Base-by-base conservation (phyloP, 2,888 invertebrate species). In the Epsilonema sp. region DNA sequence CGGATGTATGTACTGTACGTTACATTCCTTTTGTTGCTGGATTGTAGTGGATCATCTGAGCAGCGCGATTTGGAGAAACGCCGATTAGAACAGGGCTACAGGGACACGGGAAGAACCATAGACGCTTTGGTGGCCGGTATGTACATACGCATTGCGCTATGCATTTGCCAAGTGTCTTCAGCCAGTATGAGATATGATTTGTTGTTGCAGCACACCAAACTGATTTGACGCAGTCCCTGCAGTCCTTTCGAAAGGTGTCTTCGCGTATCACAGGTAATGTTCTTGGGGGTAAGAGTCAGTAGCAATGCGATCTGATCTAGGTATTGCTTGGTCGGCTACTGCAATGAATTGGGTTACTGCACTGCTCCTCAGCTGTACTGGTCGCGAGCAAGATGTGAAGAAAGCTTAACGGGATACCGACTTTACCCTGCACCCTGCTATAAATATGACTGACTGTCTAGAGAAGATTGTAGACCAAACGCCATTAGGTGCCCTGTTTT, bases 71-170 rank as follows among this genome's bases (percentile, higher is more conserved):
- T 83, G 59, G 90, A 90, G 68, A 86, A 89, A 61, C 79, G 80
- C 0, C 84, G 87, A 63, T 74, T 94, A 44, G 90, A 94, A 67
- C 81, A 82, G 56, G 89, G 89, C 62, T 92, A 82, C 64, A 82
- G 82, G 64, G 78, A 80, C 58, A 86, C 89, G 65, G 92, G 92
- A 70, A 78, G 78, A 49, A 76, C 77, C 56, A 71, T 94, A 2
- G 87, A 89, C 62, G 81, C 84, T 63, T 72, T 90, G 40, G 83
- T 94, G 4, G 80, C 82, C 5, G 65, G 69, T 69, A 54, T 49
- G 46, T n/a, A 48, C 25, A 44, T 8, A n/a, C n/a, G 4, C 16
- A 16, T 46, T 5, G 31, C 8, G 13, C 8, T 22, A 11, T 39
- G 40, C 21, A 13, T 22, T 37, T 44, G 40, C 20, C 23, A 3